phyloP scores from a whole-genome alignment of 2,888 invertebrate genomes.

The Ramazzottius varieornatus region DNA sequence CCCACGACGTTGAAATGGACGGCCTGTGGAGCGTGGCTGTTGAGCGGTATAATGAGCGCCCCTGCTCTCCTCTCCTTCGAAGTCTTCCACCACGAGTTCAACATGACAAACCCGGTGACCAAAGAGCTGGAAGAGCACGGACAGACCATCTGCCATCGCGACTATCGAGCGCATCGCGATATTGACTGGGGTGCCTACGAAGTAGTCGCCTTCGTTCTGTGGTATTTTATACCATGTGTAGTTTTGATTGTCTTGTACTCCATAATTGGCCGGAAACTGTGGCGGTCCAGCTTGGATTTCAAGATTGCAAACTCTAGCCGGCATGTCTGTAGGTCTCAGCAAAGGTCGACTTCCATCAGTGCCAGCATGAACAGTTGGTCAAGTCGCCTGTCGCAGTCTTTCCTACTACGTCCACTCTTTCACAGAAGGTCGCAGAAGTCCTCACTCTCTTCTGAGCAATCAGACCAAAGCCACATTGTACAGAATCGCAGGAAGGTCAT shows the following conservation, averaged over 20 bases:
- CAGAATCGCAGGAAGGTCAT: constrained; percentile 46
- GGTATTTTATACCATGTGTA: constrained; percentile 50
- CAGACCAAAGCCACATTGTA: neutral
- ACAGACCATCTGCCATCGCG: neutral
- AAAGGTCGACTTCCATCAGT: too few species aligned
- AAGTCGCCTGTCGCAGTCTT: too few species aligned
- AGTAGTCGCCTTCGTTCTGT: constrained; percentile 49
- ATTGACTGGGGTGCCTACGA: constrained; percentile 30
- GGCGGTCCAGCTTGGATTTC: constrained; percentile 24
- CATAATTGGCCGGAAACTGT: constrained; percentile 52
- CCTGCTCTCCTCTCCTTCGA: neutral
- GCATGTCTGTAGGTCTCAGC: neutral
- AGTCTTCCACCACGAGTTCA: neutral
- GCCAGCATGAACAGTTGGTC: too few species aligned
- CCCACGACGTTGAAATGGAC: constrained; percentile 4
- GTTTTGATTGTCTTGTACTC: constrained; percentile 53
- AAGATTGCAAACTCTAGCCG: neutral
- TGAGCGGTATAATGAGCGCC: neutral
- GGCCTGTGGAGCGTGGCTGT: constrained; percentile 9
- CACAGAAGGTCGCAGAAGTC: too few species aligned
- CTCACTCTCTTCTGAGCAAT: neutral
- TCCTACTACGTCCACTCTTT: too few species aligned
- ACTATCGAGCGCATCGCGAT: neutral
- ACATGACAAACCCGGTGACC: neutral
- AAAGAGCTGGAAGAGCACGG: neutral